Base-by-base conservation (phyloP, 2,888 invertebrate species). In the Hirtodrosophila trivittata region DNA sequence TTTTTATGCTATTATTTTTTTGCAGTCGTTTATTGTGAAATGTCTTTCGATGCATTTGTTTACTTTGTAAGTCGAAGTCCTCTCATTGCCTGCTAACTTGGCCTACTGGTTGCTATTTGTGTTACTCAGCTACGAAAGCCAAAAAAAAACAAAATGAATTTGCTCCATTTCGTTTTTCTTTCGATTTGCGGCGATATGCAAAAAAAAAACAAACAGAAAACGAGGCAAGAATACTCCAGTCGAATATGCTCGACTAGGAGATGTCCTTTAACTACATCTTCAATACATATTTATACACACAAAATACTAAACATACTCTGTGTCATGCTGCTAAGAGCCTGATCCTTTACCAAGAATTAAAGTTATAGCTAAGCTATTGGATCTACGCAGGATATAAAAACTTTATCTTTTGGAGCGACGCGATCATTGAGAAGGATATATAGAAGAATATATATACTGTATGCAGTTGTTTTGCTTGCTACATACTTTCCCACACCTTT, bases 141-240 rank as follows among this genome's bases (percentile, higher is more conserved):
- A 33, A 37, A 39, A 25, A 30, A 25, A 25, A 9, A 42, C 26
- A 26, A 46, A 60, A 28, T 28, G n/a, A 28, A 67, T 51, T 66
- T 80, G 84, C 72, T 67, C 86, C 80, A 84, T 78, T 84, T 78
- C 77, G 71, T 62, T 66, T 71, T 77, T 47, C 64, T 52, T 71
- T 59, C 46, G 58, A 33, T 56, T 39, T 37, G 56, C 52, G 69
- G 60, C 70, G 72, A 83, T 85, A 83, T 82, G 86, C 86, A 85
- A 71, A 67, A 67, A 75, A 50, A 42, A 50, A 68, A 56, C 18
- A 13, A 52, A 52, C 30, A 56, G 54, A 43, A 30, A 37, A 47
- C 46, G 51, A 21, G 1, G 18, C 8, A 18, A 38, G 18, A 21
- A 21, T 21, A 5, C 5, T 21, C 5, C 5, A n/a, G 13, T 10